Conservation (phyloP, 2,797 vertebrate genomes). For the Cossypha dichroa region DNA sequence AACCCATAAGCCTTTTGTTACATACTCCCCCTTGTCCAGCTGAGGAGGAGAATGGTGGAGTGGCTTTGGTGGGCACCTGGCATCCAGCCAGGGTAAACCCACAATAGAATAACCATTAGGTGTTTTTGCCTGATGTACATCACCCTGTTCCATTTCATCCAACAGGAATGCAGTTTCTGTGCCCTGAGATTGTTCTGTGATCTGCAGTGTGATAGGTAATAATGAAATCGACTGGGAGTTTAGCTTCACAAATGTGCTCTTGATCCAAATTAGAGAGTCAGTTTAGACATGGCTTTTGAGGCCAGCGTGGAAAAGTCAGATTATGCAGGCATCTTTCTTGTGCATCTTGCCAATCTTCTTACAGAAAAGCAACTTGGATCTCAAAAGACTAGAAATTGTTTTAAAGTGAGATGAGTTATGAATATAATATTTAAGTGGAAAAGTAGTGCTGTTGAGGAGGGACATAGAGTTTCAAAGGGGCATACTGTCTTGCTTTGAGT, state of each 20-base stretch:
- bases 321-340: background rate
- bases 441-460: background rate
- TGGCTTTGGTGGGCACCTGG: background rate
- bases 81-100: background rate
- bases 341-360: background rate
- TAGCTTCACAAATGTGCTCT: background rate
- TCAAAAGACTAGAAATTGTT: background rate
- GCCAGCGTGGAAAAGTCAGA: background rate
- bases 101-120: background rate
- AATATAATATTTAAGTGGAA: background rate
- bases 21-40: background rate
- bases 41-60: background rate
- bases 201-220: background rate
- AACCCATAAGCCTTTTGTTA: background rate
- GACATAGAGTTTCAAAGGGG: background rate
- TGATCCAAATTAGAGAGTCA: background rate
- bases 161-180: background rate
- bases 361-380: background rate
- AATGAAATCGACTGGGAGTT: background rate
- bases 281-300: background rate
- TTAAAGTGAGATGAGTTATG: background rate
- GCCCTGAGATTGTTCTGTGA: background rate
- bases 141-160: background rate
- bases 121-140: background rate
- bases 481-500: background rate